These are phyloP conservation scores for Metallyticus violacea DNA, from an alignment of 2,888 invertebrate species.

Conservation along the genomic window DNA sequence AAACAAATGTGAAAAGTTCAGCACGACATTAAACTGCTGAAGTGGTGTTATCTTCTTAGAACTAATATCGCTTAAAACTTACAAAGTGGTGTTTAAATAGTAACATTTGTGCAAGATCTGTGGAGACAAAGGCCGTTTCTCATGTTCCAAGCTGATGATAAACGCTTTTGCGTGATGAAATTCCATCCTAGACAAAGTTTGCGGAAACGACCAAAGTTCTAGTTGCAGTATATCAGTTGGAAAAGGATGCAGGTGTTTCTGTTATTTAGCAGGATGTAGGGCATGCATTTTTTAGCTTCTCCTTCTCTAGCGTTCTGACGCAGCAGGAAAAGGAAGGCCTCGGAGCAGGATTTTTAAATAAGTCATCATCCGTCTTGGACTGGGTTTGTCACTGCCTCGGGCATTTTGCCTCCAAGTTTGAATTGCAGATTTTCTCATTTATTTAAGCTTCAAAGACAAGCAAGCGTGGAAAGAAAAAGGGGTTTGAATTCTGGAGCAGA, in stretches of 20 bases:
- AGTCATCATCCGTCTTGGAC: not conserved
- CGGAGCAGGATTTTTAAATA: not conserved
- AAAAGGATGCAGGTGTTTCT: not conserved
- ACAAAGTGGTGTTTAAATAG: too few species aligned
- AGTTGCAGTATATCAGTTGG: not conserved
- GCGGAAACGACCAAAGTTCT: not conserved
- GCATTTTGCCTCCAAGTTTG: not conserved
- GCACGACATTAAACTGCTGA: too few species aligned
- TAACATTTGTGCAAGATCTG: not conserved
- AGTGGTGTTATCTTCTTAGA: too few species aligned
- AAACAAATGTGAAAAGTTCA: too few species aligned
- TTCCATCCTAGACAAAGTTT: not conserved
- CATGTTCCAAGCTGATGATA: not conserved
- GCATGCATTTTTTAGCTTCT: not conserved
- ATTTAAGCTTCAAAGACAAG: conserved; percentile 7
- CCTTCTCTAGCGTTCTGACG: not conserved
- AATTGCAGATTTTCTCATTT: conserved; percentile 8
- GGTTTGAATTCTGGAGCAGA: not conserved
- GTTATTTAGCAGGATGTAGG: not conserved
- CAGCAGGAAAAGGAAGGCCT: not conserved
- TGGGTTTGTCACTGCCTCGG: not conserved
- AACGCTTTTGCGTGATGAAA: not conserved
- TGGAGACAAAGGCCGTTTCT: not conserved
- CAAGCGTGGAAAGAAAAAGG: not conserved
- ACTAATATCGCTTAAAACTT: too few species aligned